Evolutionary conservation across 2,797 vertebrate species (phyloP), one percentile per base, ranked within the genome.

Genomic region (Chaetophractus vellerosus): DNA sequence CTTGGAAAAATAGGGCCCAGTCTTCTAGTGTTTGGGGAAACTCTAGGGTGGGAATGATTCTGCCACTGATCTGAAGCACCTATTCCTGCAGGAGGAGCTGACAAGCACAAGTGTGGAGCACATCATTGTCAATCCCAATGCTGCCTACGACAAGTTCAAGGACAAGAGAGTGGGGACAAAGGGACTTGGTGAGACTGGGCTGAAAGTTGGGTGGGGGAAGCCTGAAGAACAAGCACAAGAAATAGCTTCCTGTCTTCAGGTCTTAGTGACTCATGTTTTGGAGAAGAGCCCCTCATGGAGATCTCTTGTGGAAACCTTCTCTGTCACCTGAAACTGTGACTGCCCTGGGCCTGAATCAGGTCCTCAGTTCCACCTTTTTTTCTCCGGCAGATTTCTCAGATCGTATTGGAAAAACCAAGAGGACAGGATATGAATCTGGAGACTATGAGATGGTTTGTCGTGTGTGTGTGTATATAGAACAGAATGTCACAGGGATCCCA

Each of bases 51-150:
- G 76, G 21, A 91, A 31, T 82, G n/a, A 79, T 66, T 91, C 19
- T 93, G 48, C 28, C 87, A 45, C 5, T 57, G 57, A n/a, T 61
- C 88, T 95, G 78, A 95, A 82, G 66, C 61, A 45, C 12, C 63
- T 96, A 1, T 97, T 84, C 71, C 85, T 78, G 86, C 98, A 99
- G 99, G 99, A 99, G 98, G 99, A 99, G 98, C 98, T 99, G 95
- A 99, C 99, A 90, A 99, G 99, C 96, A 99, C 99, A 98, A 99
- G 99, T 1, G 99, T 99, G 98, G 99, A 99, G 96, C 99, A 99
- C 96, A 99, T 99, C 95, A 99, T 99, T 97, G 99, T 99, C 98
- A 99, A 99, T 97, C 99, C 99, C 94, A 99, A 99, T 18, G 99
- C 99, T 1, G 99, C 99, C 85, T 99, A 99, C 9, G 99, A 99